These are phyloP conservation scores for Sus cebifrons DNA, from an alignment of 2,797 vertebrate genomes.

Conservation along the genomic window DNA sequence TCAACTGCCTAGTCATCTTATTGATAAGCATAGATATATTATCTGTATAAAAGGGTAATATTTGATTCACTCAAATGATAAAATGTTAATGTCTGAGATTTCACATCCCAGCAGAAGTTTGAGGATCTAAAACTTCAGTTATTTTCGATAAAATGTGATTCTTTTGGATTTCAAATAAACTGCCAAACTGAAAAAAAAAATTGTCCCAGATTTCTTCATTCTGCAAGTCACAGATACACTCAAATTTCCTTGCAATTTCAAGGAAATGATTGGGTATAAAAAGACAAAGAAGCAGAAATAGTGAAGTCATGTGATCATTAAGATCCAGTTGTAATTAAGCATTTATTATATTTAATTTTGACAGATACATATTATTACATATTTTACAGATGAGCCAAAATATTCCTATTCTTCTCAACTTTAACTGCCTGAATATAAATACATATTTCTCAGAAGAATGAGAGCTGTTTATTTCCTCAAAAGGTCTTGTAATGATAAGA, in stretches of 20 bases:
- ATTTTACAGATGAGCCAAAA: not conserved
- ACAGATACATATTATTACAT: not conserved
- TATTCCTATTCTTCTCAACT: not conserved
- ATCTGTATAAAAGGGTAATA: not conserved
- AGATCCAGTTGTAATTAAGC: not conserved
- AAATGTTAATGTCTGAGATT: not conserved
- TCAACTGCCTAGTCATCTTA: not conserved
- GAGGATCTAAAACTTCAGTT: not conserved
- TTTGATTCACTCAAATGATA: not conserved
- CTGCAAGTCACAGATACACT: not conserved
- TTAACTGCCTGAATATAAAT: not conserved
- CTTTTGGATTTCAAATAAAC: conserved; percentile 28
- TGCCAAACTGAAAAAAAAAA: not conserved
- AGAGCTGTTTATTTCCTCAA: not conserved
- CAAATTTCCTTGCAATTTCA: not conserved
- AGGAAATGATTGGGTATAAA: not conserved
- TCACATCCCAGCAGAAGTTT: not conserved
- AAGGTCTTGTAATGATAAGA: not conserved
- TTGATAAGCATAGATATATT: not conserved
- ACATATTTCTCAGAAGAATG: not conserved
- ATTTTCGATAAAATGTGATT: not conserved
- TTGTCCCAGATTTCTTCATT: not conserved
- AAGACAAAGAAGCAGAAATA: not conserved
- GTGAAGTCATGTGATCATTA: not conserved
- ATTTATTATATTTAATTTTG: conserved; percentile 17